Conservation (phyloP, 2,113 vertebrate genomes). For the Centrocercus urophasianus region DNA sequence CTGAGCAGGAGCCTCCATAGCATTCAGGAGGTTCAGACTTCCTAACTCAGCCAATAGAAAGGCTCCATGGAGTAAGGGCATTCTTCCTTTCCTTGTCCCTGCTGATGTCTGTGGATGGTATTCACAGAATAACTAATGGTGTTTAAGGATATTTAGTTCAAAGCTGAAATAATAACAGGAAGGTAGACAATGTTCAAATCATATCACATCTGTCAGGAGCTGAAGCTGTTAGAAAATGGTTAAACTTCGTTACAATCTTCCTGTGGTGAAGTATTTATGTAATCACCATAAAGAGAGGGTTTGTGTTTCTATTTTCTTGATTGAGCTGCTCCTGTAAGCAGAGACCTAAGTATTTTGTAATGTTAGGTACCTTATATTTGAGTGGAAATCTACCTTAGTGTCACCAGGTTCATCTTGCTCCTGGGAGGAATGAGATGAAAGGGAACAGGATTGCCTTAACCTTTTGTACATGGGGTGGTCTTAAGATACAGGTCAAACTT, state of each 20-base stretch:
- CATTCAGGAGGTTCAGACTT: background rate
- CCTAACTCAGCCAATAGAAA: background rate
- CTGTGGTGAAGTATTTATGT: background rate
- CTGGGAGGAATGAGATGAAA: background rate
- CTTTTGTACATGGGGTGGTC: background rate
- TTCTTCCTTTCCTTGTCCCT: background rate
- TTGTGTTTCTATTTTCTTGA: background rate
- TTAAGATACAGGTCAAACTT: background rate
- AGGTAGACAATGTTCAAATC: background rate
- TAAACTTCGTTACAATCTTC: background rate
- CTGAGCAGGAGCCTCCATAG: background rate
- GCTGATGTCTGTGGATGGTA: background rate
- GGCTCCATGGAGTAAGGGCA: background rate
- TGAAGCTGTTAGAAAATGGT: background rate
- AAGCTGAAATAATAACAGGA: background rate
- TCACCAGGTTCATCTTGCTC: background rate
- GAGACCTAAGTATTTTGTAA: background rate
- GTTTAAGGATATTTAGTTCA: background rate
- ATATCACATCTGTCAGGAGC: background rate
- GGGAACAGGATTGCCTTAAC: background rate
- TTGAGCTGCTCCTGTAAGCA: background rate
- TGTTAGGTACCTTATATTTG: background rate
- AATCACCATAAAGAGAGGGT: background rate
- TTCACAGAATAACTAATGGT: background rate
- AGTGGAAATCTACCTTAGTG: background rate